A percentile compares a stretch with the other conserved stretches of the same genome.
Conservation (phyloP, 2,888 invertebrate genomes). For the Cordilura impudica region DNA sequence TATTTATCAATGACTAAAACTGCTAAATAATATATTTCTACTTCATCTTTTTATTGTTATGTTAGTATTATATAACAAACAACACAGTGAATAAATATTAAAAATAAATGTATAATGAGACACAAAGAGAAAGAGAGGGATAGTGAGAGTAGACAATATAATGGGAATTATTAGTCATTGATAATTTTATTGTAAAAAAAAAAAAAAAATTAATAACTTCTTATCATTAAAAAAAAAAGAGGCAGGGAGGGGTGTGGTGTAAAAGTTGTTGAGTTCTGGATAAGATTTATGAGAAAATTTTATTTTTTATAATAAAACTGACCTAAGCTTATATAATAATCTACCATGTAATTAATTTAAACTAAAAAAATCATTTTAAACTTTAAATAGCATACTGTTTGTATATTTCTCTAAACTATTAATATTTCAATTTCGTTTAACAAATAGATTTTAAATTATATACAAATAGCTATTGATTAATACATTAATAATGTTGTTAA, state of each 20-base stretch:
- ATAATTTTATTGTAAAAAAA: background rate
- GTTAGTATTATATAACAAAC: conserved; percentile 23
- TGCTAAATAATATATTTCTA: conserved; percentile 7
- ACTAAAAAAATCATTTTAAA: background rate
- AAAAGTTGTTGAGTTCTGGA: background rate
- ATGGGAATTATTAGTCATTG: background rate
- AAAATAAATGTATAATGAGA: background rate
- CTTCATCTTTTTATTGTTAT: background rate
- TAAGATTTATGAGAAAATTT: background rate
- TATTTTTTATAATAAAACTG: conserved; percentile 48
- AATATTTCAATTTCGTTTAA: background rate
- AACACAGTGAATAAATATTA: background rate
- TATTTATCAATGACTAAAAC: conserved; percentile 40
- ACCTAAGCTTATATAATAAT: conserved; percentile 43
- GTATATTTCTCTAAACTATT: background rate
- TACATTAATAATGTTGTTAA: conserved; percentile 37
- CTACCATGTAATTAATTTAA: background rate
- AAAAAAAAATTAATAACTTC: background rate
- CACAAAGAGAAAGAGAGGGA: background rate
- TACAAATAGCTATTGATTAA: conserved; percentile 32
- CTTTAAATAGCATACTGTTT: background rate
- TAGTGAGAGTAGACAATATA: background rate
- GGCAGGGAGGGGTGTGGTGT: background rate
- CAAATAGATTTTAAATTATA: background rate
- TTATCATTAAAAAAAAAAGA: background rate